phyloP scores from a whole-genome alignment of 1,140 invertebrate species.

The Apocrypta bakeri region DNA sequence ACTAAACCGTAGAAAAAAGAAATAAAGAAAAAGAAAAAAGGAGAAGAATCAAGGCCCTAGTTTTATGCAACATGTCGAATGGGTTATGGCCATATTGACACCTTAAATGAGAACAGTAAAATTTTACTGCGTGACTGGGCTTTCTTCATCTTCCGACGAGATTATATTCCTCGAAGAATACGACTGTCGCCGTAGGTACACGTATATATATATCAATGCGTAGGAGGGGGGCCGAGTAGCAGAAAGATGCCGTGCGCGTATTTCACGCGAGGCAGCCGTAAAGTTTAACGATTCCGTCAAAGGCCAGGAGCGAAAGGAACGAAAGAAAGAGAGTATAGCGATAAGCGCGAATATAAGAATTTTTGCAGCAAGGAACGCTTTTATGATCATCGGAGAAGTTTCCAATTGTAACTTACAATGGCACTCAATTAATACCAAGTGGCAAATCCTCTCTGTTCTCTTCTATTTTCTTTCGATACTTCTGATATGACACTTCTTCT shows the following conservation, averaged over 20 bases:
- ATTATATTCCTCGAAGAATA: slow-evolving; percentile 37
- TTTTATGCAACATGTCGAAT: slow-evolving; percentile 31
- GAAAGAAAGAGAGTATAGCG: neutral
- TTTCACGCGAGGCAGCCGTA: slow-evolving; percentile 27
- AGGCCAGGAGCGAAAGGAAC: neutral
- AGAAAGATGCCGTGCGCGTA: neutral
- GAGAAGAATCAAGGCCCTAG: neutral
- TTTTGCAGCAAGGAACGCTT: slow-evolving; percentile 1
- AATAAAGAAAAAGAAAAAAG: neutral
- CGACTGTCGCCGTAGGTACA: neutral
- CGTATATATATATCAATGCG: neutral
- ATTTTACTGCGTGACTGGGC: slow-evolving; percentile 28
- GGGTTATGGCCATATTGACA: slow-evolving; percentile 30
- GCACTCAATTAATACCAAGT: neutral
- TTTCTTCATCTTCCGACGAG: slow-evolving; percentile 21
- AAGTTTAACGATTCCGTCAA: slow-evolving; percentile 43
- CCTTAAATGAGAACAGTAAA: slow-evolving; percentile 39
- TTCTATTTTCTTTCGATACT: neutral
- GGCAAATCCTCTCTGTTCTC: slow-evolving; percentile 31
- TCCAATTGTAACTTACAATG: slow-evolving; percentile 26
- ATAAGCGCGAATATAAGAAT: slow-evolving; percentile 34
- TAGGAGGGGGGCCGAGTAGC: neutral
- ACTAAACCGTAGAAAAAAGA: neutral
- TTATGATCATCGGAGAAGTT: slow-evolving; percentile 41
- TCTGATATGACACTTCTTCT: too few species aligned